Evolutionary conservation across 2,797 vertebrate species (phyloP), one percentile per base, ranked within the genome.

Genomic region (Todus mexicanus): DNA sequence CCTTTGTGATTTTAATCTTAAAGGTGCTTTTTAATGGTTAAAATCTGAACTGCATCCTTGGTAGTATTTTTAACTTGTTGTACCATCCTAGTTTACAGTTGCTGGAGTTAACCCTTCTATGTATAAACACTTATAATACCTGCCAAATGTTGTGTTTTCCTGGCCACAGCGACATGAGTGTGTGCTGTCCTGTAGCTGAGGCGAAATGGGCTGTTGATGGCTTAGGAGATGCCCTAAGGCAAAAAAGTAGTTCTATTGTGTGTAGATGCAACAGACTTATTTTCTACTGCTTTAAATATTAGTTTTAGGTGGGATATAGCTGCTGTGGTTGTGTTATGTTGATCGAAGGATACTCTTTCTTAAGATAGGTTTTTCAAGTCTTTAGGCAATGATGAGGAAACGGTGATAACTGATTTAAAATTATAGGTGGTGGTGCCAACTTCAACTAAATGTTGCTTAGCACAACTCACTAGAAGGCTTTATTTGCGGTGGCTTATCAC

Each of bases 151-250:
- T 37, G 31, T 2, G 1, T 54, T 89, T 85, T 71, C 40, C 33
- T 71, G 43, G 43, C 8, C 13, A 10, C 10, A 11, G 33, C 6
- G 20, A 74, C 70, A 54, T 0, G 1, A 25, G 20, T 7, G 3
- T 31, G 27, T 35, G 25, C 33, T 61, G 12, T 33, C 40, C 29
- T 42, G 13, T 56, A 78, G 42, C 63, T 50, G 56, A 72, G 60
- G 20, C 45, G 82, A 84, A 87, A 22, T 1, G 15, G 38, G 12
- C 50, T 72, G 33, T 45, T 86, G 59, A 64, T 73, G 56, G 21
- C n/a, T 65, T 87, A 47, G n/a, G 57, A 65, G 64, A 65, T 87
- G 37, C 45, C 68, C 7, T 71, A 9, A 40, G 35, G 26, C 26
- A 35, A n/a, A 64, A 42, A 64, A 80, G 15, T 59, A 80, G 12